Conservation (phyloP, 2,113 vertebrate genomes). For the Toxostoma redivivum region DNA sequence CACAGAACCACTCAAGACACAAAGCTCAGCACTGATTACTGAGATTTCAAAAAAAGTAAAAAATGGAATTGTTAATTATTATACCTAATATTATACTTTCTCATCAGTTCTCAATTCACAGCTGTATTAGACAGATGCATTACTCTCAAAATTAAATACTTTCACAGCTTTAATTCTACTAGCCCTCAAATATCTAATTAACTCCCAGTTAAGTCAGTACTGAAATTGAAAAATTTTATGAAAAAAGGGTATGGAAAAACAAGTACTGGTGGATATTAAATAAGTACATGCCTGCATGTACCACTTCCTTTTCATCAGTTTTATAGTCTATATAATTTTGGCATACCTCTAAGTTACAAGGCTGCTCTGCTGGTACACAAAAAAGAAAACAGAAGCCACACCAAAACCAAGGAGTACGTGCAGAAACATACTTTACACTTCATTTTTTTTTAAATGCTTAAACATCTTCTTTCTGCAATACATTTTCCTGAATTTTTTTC, state of each 20-base stretch:
- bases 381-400: not conserved
- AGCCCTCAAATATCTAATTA: not conserved
- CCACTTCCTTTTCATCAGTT: not conserved
- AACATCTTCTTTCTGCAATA: not conserved
- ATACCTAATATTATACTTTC: not conserved
- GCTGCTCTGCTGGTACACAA: not conserved
- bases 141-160: not conserved
- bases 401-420: not conserved
- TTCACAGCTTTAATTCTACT: not conserved
- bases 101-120: not conserved
- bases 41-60: not conserved
- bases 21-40: not conserved
- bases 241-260: not conserved
- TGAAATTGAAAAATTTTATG: not conserved
- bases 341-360: not conserved
- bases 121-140: not conserved
- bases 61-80: not conserved
- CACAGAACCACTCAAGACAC: not conserved
- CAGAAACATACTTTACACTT: not conserved
- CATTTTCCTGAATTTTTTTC: not conserved
- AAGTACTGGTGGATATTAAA: not conserved
- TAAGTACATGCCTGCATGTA: fast-evolving
- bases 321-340: not conserved
- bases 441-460: not conserved
- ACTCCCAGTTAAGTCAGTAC: not conserved